Conservation (phyloP, 2,888 invertebrate genomes). For the Eudemis profundana region DNA sequence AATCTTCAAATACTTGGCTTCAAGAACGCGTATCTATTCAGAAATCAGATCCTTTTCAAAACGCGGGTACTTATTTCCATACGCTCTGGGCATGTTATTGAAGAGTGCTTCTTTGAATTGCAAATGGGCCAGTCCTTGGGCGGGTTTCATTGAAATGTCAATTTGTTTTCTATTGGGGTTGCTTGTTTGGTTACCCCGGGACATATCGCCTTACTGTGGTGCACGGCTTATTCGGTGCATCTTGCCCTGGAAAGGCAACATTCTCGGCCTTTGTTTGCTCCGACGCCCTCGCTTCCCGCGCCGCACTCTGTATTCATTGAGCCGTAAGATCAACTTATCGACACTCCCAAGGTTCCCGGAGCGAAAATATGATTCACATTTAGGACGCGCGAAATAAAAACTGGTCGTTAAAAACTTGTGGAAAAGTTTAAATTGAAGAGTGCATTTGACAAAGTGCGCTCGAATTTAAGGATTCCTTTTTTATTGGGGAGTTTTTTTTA, state of each 20-base stretch:
- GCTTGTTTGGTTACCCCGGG: constrained; percentile 63
- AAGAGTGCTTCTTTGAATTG: constrained; percentile 81
- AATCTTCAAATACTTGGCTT: constrained; percentile 42
- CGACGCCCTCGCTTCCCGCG: constrained; percentile 38
- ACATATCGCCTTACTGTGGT: constrained; percentile 70
- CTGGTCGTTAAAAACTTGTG: constrained; percentile 54
- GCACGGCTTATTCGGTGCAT: constrained; percentile 52
- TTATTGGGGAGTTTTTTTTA: constrained; percentile 58
- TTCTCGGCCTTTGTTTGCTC: constrained; percentile 51
- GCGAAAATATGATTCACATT: constrained; percentile 49
- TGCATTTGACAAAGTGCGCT: constrained; percentile 61
- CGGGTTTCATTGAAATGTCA: constrained; percentile 81
- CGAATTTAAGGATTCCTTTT: constrained; percentile 61
- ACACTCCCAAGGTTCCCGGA: constrained; percentile 34
- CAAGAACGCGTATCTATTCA: constrained; percentile 57
- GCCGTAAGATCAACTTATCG: constrained; percentile 46
- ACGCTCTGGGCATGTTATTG: constrained; percentile 75
- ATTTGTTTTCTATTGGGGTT: constrained; percentile 83
- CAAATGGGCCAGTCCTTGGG: constrained; percentile 76
- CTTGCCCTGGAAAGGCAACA: constrained; percentile 50
- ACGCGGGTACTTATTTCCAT: constrained; percentile 74
- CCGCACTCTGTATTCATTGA: constrained; percentile 45
- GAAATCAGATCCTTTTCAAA: constrained; percentile 79
- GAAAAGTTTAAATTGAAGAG: constrained; percentile 59
- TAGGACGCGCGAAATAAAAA: constrained; percentile 43